Evolutionary conservation across 2,888 invertebrate genomes (phyloP), one percentile per base, ranked within the genome.

Genomic region (Netelia virgata): DNA sequence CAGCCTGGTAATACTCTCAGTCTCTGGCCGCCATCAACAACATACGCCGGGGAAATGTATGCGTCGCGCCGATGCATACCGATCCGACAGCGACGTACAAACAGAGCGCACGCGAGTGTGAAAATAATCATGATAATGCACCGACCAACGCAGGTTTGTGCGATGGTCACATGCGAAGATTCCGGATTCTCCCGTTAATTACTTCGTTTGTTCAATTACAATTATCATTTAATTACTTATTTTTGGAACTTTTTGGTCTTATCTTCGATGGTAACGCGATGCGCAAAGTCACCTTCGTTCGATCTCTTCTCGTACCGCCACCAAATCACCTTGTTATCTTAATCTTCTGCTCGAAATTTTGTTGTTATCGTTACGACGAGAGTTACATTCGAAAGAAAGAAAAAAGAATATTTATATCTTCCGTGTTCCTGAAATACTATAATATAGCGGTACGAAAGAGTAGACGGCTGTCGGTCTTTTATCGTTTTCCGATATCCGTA

Each of bases 401-500:
- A 36, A 36, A 36, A 3, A 6, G 6, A 5, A 47, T 47, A 14
- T 47, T 3, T 47, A 47, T 47, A 47, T 47, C 10, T 47, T 0
- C 11, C 47, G 6, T 55, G 47, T 36, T 41, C 50, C 14, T 11
- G n/a, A n/a, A 41, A 57, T 68, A 23, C 47, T 41, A 36, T 14
- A 3, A 68, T 66, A 28, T 50, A 59, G 57, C 9, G 18, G 43
- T 53, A 84, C 74, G 75, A 68, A 74, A 76, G 73, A 74, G 76
- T 68, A 28, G 72, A 80, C 68, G 70, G 36, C 68, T 84, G 83
- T 59, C 81, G 66, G 80, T n/a, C 66, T 63, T 79, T 85, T 82
- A 83, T 87, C 81, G 84, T 83, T 85, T 83, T 85, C 77, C 83
- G 66, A 85, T 86, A 87, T 85, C 84, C 81, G 72, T 18, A 81